Evolutionary conservation across 2,113 vertebrate species (phyloP).

Genomic region (Muntiacus reevesi): DNA sequence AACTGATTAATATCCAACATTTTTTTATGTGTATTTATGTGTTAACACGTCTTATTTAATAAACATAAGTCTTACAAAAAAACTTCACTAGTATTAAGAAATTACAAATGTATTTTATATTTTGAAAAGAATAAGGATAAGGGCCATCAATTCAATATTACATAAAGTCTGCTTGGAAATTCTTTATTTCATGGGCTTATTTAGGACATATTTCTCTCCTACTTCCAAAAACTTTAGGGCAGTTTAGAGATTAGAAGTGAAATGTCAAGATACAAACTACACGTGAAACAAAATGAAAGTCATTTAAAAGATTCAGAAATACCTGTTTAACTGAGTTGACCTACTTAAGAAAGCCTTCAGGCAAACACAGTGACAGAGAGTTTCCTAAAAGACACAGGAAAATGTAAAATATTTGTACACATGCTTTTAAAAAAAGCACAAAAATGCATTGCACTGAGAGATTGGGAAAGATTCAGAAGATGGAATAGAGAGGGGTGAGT

Average conservation of each 20-base stretch:
- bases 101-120: not conserved
- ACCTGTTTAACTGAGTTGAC: not conserved
- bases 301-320: not conserved
- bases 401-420: not conserved
- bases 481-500: not conserved
- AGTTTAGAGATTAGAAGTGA: not conserved
- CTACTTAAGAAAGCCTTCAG: not conserved
- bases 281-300: not conserved
- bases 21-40: not conserved
- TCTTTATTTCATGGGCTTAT: not conserved
- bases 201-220: not conserved
- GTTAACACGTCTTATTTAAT: not conserved
- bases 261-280: not conserved
- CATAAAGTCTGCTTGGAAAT: not conserved
- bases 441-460: not conserved
- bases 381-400: not conserved
- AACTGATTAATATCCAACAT: not conserved
- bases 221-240: not conserved
- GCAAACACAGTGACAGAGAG: not conserved
- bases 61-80: not conserved
- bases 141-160: not conserved
- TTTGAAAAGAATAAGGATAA: not conserved
- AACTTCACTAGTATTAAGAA: not conserved
- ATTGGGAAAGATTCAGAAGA: not conserved
- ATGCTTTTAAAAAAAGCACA: not conserved